phyloP scores from a whole-genome alignment of 2,113 vertebrate species.

The Sinocyclocheilus rhinocerous region DNA sequence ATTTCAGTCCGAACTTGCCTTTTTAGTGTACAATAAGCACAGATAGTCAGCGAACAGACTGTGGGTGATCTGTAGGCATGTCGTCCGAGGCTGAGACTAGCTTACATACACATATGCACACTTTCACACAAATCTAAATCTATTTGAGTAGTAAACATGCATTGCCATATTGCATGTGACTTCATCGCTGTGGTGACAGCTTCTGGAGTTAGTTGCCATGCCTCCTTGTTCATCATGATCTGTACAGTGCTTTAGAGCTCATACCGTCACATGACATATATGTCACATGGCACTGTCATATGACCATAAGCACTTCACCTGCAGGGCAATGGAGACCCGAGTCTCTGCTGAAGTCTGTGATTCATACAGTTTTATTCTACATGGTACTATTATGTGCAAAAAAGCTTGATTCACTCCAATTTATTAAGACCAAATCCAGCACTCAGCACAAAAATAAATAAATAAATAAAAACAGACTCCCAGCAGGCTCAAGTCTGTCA shows the following conservation, averaged over 20 bases:
- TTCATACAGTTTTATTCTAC: neutral
- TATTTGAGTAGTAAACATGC: conserved; percentile 35
- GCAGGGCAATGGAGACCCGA: conserved; percentile 18
- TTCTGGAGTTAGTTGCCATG: conserved; percentile 42
- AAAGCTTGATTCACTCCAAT: neutral
- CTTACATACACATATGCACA: conserved; percentile 16
- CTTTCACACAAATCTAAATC: conserved; percentile 34
- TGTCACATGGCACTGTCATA: conserved; percentile 33
- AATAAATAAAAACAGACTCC: neutral
- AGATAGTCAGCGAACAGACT: neutral
- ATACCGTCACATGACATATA: neutral
- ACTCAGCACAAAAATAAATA: neutral
- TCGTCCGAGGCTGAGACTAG: neutral
- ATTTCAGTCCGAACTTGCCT: neutral
- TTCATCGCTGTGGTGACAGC: conserved; percentile 11
- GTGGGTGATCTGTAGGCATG: conserved; percentile 6
- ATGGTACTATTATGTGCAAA: neutral
- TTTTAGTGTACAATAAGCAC: neutral
- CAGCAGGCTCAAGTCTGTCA: conserved; percentile 20
- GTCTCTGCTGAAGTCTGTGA: conserved; percentile 20
- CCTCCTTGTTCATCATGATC: conserved; percentile 10
- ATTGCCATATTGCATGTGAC: conserved; percentile 36
- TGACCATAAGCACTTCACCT: conserved; percentile 14
- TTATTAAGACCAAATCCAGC: neutral
- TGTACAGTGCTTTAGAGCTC: conserved; percentile 29